A percentile compares a stretch with the other conserved stretches of the same genome.
Evolutionary conservation across 2,888 invertebrate species (phyloP).

Genomic region (Amphimallon solstitiale): DNA sequence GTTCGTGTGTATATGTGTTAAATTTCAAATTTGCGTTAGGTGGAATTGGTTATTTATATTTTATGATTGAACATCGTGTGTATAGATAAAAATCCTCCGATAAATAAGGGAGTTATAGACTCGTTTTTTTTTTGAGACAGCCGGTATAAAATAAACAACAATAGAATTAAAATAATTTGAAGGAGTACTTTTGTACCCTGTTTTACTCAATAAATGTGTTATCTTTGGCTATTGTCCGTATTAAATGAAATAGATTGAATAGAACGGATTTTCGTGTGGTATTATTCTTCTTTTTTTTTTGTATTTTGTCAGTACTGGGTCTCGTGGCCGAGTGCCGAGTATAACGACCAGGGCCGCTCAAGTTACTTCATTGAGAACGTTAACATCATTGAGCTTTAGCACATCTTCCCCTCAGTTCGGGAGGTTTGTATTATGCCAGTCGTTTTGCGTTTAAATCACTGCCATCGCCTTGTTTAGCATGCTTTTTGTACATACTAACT

Average conservation of each 20-base stretch:
- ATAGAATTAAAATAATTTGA: too few species aligned
- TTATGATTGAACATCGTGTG: too few species aligned
- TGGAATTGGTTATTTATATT: too few species aligned
- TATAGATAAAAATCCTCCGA: too few species aligned
- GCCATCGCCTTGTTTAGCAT: slow-evolving; percentile 10
- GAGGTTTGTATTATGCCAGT: slow-evolving; percentile 59
- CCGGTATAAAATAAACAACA: too few species aligned
- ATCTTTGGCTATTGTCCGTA: too few species aligned
- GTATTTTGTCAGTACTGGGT: slow-evolving; percentile 60
- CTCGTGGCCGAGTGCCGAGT: slow-evolving; percentile 67
- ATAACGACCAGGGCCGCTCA: slow-evolving; percentile 65
- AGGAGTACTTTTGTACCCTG: too few species aligned
- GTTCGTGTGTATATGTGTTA: too few species aligned
- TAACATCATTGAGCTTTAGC: slow-evolving; percentile 65
- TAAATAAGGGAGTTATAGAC: too few species aligned
- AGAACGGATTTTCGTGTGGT: background rate
- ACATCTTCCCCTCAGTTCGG: slow-evolving; percentile 61
- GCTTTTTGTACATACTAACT: slow-evolving; percentile 31
- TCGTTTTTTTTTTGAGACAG: too few species aligned
- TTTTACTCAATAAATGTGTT: too few species aligned
- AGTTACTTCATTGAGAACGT: slow-evolving; percentile 67
- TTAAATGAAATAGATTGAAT: background rate
- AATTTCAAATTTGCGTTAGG: too few species aligned
- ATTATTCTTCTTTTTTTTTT: slow-evolving; percentile 10
- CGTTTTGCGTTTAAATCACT: background rate